Conservation (phyloP, 1,140 invertebrate genomes). For the Lordiphosa clarofinis region DNA sequence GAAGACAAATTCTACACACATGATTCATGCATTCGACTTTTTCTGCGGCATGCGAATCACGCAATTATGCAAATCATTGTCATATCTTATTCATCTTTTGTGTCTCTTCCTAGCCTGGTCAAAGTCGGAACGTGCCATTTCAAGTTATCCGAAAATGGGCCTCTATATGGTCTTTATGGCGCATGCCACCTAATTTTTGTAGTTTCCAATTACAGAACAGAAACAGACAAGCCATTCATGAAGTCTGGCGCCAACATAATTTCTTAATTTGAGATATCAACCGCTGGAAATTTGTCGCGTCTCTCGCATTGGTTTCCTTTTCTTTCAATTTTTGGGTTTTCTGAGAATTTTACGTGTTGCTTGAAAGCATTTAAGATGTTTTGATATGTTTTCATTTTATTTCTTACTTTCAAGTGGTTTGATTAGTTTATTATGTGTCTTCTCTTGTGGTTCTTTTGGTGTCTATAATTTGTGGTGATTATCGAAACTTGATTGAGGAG, state of each 20-base stretch:
- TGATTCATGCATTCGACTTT: slow-evolving; percentile 51
- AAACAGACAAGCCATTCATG: slow-evolving; percentile 40
- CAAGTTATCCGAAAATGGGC: slow-evolving; percentile 12
- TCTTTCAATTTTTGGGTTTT: slow-evolving; percentile 28
- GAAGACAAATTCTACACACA: slow-evolving; percentile 20
- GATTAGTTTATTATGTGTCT: slow-evolving; percentile 56
- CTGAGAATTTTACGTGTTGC: slow-evolving; percentile 53
- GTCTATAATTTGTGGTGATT: slow-evolving; percentile 59
- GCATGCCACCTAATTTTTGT: slow-evolving; percentile 35
- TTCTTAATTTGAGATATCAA: slow-evolving; percentile 55
- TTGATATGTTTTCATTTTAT: slow-evolving; percentile 21
- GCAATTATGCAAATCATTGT: slow-evolving; percentile 69
- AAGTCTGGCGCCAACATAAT: slow-evolving; percentile 54
- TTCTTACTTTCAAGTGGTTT: slow-evolving; percentile 53
- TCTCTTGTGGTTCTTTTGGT: slow-evolving; percentile 23
- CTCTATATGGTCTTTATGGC: slow-evolving; percentile 10
- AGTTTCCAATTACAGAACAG: slow-evolving; percentile 49
- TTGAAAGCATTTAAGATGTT: slow-evolving; percentile 33
- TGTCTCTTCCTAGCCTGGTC: slow-evolving; percentile 11
- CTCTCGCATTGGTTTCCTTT: slow-evolving; percentile 19
- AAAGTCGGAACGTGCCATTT: slow-evolving; percentile 58
- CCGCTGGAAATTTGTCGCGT: slow-evolving; percentile 59
- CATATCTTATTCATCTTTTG: slow-evolving; percentile 35
- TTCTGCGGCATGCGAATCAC: slow-evolving; percentile 59
- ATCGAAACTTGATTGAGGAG: slow-evolving; percentile 42